phyloP scores from a whole-genome alignment of 2,797 vertebrate species.

The Carduelis carduelis region DNA sequence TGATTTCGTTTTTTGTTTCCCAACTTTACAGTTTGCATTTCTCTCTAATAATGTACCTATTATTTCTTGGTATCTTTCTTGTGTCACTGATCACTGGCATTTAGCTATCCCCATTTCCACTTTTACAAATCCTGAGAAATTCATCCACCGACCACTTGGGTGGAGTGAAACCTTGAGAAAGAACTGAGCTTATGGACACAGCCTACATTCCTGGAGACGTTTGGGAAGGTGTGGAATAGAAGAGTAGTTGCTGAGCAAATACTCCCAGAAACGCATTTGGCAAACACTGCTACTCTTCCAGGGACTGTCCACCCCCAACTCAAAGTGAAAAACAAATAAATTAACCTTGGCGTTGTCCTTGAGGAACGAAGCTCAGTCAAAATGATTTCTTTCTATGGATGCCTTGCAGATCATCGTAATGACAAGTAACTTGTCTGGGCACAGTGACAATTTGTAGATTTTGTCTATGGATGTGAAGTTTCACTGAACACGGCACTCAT shows the following conservation, averaged over 20 bases:
- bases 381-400: constrained; percentile 60
- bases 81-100: neutral
- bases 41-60: neutral
- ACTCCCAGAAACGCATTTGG: neutral
- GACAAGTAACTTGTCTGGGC: constrained; percentile 73
- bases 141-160: neutral
- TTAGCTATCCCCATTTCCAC: neutral
- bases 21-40: neutral
- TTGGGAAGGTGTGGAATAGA: constrained; percentile 20
- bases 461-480: constrained; percentile 58
- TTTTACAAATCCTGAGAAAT: neutral
- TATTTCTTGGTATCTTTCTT: neutral
- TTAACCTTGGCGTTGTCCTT: constrained; percentile 72
- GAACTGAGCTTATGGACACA: neutral
- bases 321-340: constrained; percentile 64
- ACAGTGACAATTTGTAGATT: constrained; percentile 69
- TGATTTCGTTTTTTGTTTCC: neutral
- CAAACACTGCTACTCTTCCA: constrained; percentile 47
- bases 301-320: constrained; percentile 60
- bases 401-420: constrained; percentile 54
- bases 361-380: constrained; percentile 65
- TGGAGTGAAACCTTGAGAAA: neutral
- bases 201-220: neutral
- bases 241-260: neutral
- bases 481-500: constrained; percentile 20